These are phyloP conservation scores for Cydia pomonella DNA, from an alignment of 1,140 invertebrate species.

Conservation along the genomic window DNA sequence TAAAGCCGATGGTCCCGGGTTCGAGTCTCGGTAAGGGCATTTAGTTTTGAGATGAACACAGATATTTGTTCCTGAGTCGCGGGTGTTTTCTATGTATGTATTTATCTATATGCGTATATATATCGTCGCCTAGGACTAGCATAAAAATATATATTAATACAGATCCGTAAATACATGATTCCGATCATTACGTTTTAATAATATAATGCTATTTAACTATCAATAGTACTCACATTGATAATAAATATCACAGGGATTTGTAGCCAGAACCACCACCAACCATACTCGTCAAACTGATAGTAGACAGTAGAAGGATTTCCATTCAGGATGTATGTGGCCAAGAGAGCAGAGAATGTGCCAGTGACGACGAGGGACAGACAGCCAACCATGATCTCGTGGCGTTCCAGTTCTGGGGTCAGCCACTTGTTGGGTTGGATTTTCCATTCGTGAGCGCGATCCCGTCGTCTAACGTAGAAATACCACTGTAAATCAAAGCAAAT, in stretches of 20 bases:
- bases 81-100: too few species aligned
- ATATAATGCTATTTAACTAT: too few species aligned
- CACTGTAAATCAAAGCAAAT: constrained; percentile 78
- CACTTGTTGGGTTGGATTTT: constrained; percentile 88
- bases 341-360: constrained; percentile 79
- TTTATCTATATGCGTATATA: too few species aligned
- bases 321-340: constrained; percentile 85
- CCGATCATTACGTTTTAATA: too few species aligned
- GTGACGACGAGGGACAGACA: constrained; percentile 82
- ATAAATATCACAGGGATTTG: constrained; percentile 85
- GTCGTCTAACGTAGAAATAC: constrained; percentile 85
- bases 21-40: too few species aligned
- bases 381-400: constrained; percentile 85
- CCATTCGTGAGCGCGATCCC: constrained; percentile 84
- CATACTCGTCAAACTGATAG: constrained; percentile 83
- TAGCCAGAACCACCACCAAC: constrained; percentile 84
- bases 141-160: too few species aligned
- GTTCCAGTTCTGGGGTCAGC: constrained; percentile 84
- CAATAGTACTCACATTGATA: constrained; percentile 78
- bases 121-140: too few species aligned
- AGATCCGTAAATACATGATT: too few species aligned
- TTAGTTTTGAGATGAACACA: too few species aligned
- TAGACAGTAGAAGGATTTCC: constrained; percentile 85
- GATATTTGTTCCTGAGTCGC: too few species aligned
- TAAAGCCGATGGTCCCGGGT: too few species aligned